Evolutionary conservation across 2,888 invertebrate genomes (phyloP).

Genomic region (Perizoma affinitatum): DNA sequence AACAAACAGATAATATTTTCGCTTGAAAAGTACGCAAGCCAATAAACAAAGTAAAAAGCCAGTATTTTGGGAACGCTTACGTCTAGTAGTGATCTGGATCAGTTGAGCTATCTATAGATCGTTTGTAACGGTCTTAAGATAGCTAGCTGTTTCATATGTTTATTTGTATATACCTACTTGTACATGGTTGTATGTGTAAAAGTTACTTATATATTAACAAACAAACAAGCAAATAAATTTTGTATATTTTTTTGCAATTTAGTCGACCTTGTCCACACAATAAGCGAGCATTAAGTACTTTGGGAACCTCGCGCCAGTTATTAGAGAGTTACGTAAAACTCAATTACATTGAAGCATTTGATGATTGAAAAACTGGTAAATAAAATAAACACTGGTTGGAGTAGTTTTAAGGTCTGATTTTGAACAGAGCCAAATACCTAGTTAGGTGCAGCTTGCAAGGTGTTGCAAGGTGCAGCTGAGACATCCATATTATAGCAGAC

Average conservation of each 20-base stretch:
- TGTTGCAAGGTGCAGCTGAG: too few species aligned
- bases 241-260: not conserved
- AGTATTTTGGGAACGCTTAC: too few species aligned
- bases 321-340: conserved; percentile 68
- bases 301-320: conserved; percentile 68
- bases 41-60: too few species aligned
- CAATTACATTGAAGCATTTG: conserved; percentile 54
- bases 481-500: too few species aligned
- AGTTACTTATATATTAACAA: not conserved
- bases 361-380: conserved; percentile 63
- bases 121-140: too few species aligned
- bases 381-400: conserved; percentile 61
- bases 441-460: not conserved
- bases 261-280: conserved; percentile 62
- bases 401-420: conserved; percentile 28
- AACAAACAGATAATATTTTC: too few species aligned
- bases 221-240: conserved; percentile 1
- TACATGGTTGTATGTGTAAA: not conserved
- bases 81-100: too few species aligned
- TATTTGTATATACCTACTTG: too few species aligned
- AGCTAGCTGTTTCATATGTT: too few species aligned
- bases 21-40: too few species aligned
- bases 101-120: too few species aligned
- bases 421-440: conserved; percentile 3
- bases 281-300: conserved; percentile 58